phyloP scores from a whole-genome alignment of 2,797 vertebrate species.

The Protonibea diacanthus region DNA sequence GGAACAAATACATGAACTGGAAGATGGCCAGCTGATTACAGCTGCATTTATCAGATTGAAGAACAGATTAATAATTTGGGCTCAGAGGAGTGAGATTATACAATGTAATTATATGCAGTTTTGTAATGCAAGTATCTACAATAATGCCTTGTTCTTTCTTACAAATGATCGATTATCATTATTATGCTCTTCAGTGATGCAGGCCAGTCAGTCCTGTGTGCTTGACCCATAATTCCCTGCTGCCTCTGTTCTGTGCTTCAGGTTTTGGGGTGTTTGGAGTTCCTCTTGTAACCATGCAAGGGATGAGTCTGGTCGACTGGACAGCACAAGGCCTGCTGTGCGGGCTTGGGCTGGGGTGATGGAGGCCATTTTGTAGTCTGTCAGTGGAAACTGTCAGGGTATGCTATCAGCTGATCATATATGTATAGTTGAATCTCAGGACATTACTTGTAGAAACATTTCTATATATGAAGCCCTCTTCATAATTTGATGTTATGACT shows the following conservation, averaged over 20 bases:
- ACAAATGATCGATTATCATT: too few relatives aligned
- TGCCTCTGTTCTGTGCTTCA: slow-evolving; percentile 59
- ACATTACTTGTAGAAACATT: neutral
- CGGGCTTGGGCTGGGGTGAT: slow-evolving; percentile 94
- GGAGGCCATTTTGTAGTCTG: slow-evolving; percentile 94
- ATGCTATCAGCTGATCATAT: neutral
- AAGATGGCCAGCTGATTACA: neutral
- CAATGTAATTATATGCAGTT: neutral
- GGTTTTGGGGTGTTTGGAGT: slow-evolving; percentile 97
- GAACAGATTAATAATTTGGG: neutral
- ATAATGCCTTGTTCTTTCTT: neutral
- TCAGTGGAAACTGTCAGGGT: slow-evolving; percentile 97
- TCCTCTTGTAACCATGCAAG: slow-evolving; percentile 94
- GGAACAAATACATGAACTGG: neutral
- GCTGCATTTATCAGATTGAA: neutral
- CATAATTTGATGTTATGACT: neutral
- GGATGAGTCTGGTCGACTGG: slow-evolving; percentile 90
- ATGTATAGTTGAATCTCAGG: neutral
- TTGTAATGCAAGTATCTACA: neutral
- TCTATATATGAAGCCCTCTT: too few relatives aligned
- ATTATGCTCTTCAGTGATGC: too few relatives aligned
- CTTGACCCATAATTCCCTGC: slow-evolving; percentile 5
- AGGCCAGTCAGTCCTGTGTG: neutral
- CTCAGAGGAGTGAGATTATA: neutral
- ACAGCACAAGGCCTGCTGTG: slow-evolving; percentile 92